These are phyloP conservation scores for Erebia ligea DNA, from an alignment of 2,888 invertebrate species.

Conservation along the genomic window DNA sequence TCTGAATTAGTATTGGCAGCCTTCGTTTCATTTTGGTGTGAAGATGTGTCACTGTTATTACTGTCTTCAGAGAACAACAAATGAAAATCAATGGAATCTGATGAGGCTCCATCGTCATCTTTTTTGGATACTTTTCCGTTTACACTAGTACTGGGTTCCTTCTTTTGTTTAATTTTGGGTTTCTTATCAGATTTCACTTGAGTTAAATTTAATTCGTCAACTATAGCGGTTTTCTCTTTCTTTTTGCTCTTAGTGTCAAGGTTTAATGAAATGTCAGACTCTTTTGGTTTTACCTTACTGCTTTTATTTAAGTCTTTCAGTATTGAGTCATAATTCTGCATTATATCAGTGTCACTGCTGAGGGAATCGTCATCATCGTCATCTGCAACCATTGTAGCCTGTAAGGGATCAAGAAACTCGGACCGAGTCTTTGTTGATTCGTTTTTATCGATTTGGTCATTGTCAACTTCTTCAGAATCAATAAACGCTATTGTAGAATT, in stretches of 20 bases:
- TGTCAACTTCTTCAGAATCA: conserved; percentile 54
- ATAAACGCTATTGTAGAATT: conserved; percentile 59
- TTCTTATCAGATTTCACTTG: conserved; percentile 49
- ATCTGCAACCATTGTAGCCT: conserved; percentile 49
- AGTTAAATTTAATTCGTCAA: conserved; percentile 71
- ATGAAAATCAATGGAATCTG: conserved; percentile 67
- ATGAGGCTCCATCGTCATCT: conserved; percentile 50
- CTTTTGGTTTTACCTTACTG: conserved; percentile 49
- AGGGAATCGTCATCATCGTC: conserved; percentile 46
- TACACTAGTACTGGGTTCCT: conserved; percentile 30
- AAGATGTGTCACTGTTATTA: conserved; percentile 52
- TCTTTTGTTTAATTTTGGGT: conserved; percentile 38
- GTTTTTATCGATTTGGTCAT: conserved; percentile 50
- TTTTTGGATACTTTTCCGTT: conserved; percentile 37
- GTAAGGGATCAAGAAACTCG: conserved; percentile 62
- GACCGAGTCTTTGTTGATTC: conserved; percentile 52
- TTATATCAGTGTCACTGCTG: conserved; percentile 67
- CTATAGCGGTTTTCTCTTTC: conserved; percentile 53
- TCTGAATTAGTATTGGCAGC: conserved; percentile 42
- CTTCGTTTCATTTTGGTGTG: conserved; percentile 13
- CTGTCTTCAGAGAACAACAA: conserved; percentile 72
- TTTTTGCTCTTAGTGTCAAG: conserved; percentile 57
- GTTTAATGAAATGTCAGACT: conserved; percentile 61
- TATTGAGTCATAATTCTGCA: conserved; percentile 67
- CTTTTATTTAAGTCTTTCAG: conserved; percentile 59